phyloP scores from a whole-genome alignment of 2,888 invertebrate species.

The Lithosia quadra region DNA sequence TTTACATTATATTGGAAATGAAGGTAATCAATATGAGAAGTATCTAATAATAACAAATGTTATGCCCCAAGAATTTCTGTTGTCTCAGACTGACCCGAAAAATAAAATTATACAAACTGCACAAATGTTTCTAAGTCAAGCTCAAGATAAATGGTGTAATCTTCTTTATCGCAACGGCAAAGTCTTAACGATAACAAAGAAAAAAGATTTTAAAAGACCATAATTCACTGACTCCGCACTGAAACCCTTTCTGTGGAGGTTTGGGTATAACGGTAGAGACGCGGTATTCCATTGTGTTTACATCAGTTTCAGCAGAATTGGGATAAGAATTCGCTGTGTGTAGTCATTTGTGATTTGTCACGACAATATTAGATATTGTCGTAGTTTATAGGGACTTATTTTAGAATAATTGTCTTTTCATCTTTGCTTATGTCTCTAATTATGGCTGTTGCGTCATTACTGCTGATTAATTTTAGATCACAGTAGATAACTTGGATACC shows the following conservation, averaged over 20 bases:
- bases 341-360: conserved; percentile 40
- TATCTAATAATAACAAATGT: conserved; percentile 30
- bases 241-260: conserved; percentile 65
- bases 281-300: conserved; percentile 56
- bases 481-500: not conserved
- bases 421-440: not conserved
- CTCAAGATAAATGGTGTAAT: conserved; percentile 78
- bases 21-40: conserved; percentile 39
- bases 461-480: not conserved
- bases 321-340: conserved; percentile 41
- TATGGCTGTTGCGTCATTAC: not conserved
- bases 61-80: conserved; percentile 16
- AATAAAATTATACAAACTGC: conserved; percentile 62
- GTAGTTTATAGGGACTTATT: not conserved
- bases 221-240: conserved; percentile 69
- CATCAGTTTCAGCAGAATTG: conserved; percentile 49
- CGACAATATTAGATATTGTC: conserved; percentile 30
- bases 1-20: conserved; percentile 25
- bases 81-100: conserved; percentile 28
- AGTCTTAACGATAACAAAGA: conserved; percentile 78
- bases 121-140: conserved; percentile 64
- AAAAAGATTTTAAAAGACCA: conserved; percentile 81
- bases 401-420: not conserved
- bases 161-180: conserved; percentile 77
- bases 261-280: conserved; percentile 54